Evolutionary conservation across 2,888 invertebrate genomes (phyloP).

Genomic region (Ctena decussata): DNA sequence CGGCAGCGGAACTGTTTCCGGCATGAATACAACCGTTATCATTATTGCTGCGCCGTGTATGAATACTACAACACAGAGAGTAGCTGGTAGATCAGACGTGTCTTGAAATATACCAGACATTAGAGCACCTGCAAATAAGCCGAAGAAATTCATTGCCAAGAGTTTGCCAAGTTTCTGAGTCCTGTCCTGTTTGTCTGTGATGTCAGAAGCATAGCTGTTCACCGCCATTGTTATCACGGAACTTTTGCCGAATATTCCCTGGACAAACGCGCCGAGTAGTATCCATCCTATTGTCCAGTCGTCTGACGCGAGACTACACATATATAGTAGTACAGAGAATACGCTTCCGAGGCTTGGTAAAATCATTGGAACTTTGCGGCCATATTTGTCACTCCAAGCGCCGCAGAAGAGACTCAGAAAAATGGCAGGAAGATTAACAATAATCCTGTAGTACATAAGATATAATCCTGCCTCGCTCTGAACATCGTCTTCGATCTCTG

Average conservation of each 20-base stretch:
- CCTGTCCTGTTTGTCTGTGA: conserved; percentile 79
- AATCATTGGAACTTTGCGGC: conserved; percentile 85
- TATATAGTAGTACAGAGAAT: conserved; percentile 82
- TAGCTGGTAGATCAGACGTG: conserved; percentile 71
- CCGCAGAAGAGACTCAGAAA: conserved; percentile 86
- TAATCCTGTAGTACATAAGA: conserved; percentile 83
- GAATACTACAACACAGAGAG: conserved; percentile 79
- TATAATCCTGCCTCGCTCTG: conserved; percentile 81
- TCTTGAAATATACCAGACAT: conserved; percentile 81
- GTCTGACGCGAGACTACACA: conserved; percentile 72
- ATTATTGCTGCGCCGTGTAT: conserved; percentile 80
- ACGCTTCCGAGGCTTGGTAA: conserved; percentile 84
- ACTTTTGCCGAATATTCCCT: conserved; percentile 86
- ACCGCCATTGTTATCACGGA: conserved; percentile 86
- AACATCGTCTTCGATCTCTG: conserved; percentile 75
- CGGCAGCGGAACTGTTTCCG: conserved; percentile 72
- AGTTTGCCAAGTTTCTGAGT: conserved; percentile 83
- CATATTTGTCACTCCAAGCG: conserved; percentile 86
- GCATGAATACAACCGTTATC: conserved; percentile 76
- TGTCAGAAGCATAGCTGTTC: conserved; percentile 86
- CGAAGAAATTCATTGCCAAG: conserved; percentile 86
- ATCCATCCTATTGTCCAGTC: conserved; percentile 76
- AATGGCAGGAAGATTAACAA: conserved; percentile 86
- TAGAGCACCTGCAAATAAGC: conserved; percentile 84
- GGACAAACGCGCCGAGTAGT: conserved; percentile 80